Percentiles rank a stretch among this genome's conserved stretches.
Evolutionary conservation across 1,140 invertebrate genomes (phyloP).

Genomic region (Neodiprion fabricii): DNA sequence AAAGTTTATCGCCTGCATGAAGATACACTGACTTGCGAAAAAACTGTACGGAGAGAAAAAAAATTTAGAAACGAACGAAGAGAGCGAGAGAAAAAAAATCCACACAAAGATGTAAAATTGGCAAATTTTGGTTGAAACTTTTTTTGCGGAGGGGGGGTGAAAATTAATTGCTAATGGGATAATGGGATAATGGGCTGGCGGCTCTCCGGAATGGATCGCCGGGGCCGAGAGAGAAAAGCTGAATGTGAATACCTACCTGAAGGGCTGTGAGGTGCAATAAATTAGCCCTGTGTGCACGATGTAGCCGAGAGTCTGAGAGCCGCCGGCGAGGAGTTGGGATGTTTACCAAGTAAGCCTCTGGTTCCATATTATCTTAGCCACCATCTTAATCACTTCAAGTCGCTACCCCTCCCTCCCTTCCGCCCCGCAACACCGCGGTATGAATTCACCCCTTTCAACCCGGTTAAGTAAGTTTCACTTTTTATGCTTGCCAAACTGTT

Average conservation of each 20-base stretch:
- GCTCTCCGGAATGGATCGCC: too few species aligned
- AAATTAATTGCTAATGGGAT: too few species aligned
- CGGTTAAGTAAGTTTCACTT: constrained; percentile 9
- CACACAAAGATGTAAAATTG: too few species aligned
- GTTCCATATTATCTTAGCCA: constrained; percentile 16
- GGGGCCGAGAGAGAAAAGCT: background rate
- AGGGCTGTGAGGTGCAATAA: constrained; percentile 1
- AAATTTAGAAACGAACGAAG: too few species aligned
- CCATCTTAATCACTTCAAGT: constrained; percentile 16
- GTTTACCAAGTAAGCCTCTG: constrained; percentile 7
- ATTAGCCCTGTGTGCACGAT: background rate
- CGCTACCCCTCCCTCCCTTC: background rate
- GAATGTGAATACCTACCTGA: background rate
- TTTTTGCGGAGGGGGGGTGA: too few species aligned
- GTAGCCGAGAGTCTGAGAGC: background rate
- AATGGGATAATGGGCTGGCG: too few species aligned
- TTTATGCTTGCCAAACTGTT: constrained; percentile 15
- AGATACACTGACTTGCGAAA: too few species aligned
- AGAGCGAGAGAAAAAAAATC: too few species aligned
- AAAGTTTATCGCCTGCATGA: too few species aligned
- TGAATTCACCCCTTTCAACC: background rate
- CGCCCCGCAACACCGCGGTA: background rate
- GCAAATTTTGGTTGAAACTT: too few species aligned
- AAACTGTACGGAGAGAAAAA: too few species aligned
- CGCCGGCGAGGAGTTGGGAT: background rate